Evolutionary conservation across 2,888 invertebrate genomes (phyloP), one percentile per base, ranked within the genome.

Genomic region (Idaea straminata): DNA sequence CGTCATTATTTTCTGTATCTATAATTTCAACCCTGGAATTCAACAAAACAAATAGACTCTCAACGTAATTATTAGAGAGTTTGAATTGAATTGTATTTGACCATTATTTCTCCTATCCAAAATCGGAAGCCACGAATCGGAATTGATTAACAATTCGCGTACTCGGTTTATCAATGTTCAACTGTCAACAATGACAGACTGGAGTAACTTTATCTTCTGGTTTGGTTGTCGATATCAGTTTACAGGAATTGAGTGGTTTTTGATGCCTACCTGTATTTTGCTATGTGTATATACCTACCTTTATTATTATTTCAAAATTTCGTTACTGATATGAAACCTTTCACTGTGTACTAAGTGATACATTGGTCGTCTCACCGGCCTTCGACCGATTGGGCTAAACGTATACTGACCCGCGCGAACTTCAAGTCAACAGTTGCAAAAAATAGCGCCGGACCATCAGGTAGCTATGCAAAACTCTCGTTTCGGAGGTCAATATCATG

Each of bases 21-120:
- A 5, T 10, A 13, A 47, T 47, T 47, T 47, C 13, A 7, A 47
- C 47, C 10, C 10, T 47, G 2, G 47, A 47, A 47, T 47, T 47
- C 7, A 47, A 47, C 47, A 47, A 47, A 47, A 47, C 47, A 47
- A 36, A 38, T 38, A 2, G 16, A 59, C 6, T 7, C 10, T 68
- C 62, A 67, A 66, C 66, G 63, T 67, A 66, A 70, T 69, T 71
- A 69, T 70, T 66, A 62, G 64, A 64, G 61, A 66, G 58, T n/a
- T n/a, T 60, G 64, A 60, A 64, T 6, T 16, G 59, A 59, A 59
- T 59, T 59, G 10, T 7, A 47, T 13, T 13, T 47, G 6, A 10
- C 59, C 59, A 59, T 59, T 59, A 59, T 59, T 59, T 59, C 34
- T 34, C 59, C 59, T 59, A 13, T 59, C 6, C 59, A 15, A 34